Evolutionary conservation across 2,888 invertebrate species (phyloP).

Genomic region (Hirtodrosophila trivittata): DNA sequence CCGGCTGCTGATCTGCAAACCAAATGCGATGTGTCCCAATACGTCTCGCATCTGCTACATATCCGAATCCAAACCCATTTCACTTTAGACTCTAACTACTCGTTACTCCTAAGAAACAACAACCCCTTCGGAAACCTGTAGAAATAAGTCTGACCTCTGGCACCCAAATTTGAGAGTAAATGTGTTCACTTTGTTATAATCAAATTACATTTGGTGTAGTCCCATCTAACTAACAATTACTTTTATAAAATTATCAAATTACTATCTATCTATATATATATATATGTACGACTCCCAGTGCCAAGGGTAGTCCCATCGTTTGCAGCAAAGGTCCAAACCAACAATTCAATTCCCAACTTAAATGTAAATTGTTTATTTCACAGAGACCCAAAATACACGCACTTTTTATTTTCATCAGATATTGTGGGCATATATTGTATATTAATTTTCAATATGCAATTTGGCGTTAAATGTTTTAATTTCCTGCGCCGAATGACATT

Average conservation of each 20-base stretch:
- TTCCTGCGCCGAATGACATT: slow-evolving; percentile 81
- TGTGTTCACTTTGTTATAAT: too few relatives aligned
- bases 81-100: slow-evolving; percentile 33
- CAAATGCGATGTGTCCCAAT: slow-evolving; percentile 59
- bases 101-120: slow-evolving; percentile 14
- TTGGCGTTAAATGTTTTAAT: slow-evolving; percentile 78
- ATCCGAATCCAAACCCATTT: neutral
- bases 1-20: slow-evolving; percentile 63
- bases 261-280: too few relatives aligned
- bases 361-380: neutral
- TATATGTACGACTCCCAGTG: too few relatives aligned
- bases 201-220: too few relatives aligned
- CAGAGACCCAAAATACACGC: slow-evolving; percentile 43
- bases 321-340: too few relatives aligned
- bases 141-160: too few relatives aligned
- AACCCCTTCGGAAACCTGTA: slow-evolving; percentile 6
- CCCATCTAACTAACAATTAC: neutral
- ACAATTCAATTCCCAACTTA: too few relatives aligned
- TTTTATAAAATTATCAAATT: neutral
- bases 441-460: slow-evolving; percentile 53
- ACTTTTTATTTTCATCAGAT: slow-evolving; percentile 44
- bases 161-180: too few relatives aligned
- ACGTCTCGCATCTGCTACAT: slow-evolving; percentile 20
- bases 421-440: slow-evolving; percentile 26
- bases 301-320: too few relatives aligned